Base-by-base conservation (phyloP, 2,113 vertebrate genomes). In the Triplophysa rosa region DNA sequence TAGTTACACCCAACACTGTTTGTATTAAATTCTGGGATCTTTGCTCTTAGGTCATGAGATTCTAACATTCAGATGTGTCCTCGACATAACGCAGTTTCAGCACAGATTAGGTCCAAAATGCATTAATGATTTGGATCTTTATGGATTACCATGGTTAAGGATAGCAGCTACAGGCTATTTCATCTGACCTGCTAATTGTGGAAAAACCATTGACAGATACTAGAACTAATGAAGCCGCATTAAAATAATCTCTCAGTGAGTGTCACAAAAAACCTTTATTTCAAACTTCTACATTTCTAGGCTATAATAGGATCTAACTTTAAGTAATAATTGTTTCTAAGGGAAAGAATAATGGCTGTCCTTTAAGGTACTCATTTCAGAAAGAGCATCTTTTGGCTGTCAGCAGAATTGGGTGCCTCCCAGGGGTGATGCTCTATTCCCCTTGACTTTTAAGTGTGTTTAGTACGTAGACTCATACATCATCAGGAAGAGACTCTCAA, bases 401-500 rank as follows among this genome's bases (percentile, higher is more conserved):
- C 52, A n/a, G 16, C 19, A 33, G 33, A 69, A 16, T 58, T 33
- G 45, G 26, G 26, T 8, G 17, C 40, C 62, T 54, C 75, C 17
- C 9, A 61, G 10, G 45, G 33, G 42, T 37, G 67, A 77, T 26
- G 67, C 13, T 84, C 17, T 6, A 77, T 62, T n/a, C 54, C 65
- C 70, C 65, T 37, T 76, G 72, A 73, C 29, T 78, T 75, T 74
- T 68, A 58, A 61, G 17, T 37, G 6, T 24, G 56, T 45, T 66
- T 45, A 29, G 24, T n/a, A n/a, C n/a, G n/a, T 84, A 52, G 67
- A 52, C 73, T 54, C 19, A 24, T n/a, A 58, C 58, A 42, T 70
- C 58, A 42, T 70, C 59, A 54, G 61, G 29, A 80, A 73, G 63
- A 77, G 66, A 5, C 26, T 47, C 65, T 82, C 71, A 79, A 66